Percentiles rank a stretch among this genome's conserved stretches.
These are phyloP conservation scores for Drosophila seguyi DNA, from an alignment of 1,140 invertebrate genomes.

Conservation along the genomic window DNA sequence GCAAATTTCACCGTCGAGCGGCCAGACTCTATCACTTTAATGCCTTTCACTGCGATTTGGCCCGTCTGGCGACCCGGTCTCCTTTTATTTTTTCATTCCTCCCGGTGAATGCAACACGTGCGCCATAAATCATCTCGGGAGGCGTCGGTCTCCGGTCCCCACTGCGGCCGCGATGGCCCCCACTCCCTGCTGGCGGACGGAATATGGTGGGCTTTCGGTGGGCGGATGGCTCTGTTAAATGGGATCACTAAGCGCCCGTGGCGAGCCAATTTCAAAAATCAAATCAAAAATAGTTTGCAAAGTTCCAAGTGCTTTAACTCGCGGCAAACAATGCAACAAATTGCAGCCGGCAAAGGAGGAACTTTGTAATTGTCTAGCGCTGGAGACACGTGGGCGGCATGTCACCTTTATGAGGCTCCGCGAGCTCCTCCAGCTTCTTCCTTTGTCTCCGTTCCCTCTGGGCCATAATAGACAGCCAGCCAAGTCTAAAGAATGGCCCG, in stretches of 20 bases:
- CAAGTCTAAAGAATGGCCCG: conserved; percentile 44
- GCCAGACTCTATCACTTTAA: conserved; percentile 77
- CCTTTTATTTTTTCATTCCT: conserved; percentile 17
- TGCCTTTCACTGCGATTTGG: conserved; percentile 79
- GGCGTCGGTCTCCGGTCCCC: conserved; percentile 12
- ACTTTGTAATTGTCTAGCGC: conserved; percentile 78
- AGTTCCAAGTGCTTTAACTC: conserved; percentile 79
- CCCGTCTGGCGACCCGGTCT: conserved; percentile 54
- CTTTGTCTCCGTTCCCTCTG: conserved; percentile 9
- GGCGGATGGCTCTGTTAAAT: conserved; percentile 7
- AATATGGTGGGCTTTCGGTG: conserved; percentile 19
- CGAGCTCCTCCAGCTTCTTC: neutral
- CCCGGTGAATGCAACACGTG: conserved; percentile 75
- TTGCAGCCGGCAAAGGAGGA: conserved; percentile 72
- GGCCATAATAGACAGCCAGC: conserved; percentile 66
- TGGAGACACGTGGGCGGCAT: conserved; percentile 67
- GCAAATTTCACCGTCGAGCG: conserved; percentile 67
- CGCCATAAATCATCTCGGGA: conserved; percentile 72
- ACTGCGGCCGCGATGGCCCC: conserved; percentile 4
- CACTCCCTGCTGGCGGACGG: conserved; percentile 9
- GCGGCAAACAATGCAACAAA: conserved; percentile 82
- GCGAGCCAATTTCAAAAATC: conserved; percentile 79
- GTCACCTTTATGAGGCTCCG: conserved; percentile 51
- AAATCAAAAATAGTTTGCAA: conserved; percentile 82
- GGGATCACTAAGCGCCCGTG: conserved; percentile 44